Base-by-base conservation (phyloP, 2,888 invertebrate species). In the Latrodectus elegans region DNA sequence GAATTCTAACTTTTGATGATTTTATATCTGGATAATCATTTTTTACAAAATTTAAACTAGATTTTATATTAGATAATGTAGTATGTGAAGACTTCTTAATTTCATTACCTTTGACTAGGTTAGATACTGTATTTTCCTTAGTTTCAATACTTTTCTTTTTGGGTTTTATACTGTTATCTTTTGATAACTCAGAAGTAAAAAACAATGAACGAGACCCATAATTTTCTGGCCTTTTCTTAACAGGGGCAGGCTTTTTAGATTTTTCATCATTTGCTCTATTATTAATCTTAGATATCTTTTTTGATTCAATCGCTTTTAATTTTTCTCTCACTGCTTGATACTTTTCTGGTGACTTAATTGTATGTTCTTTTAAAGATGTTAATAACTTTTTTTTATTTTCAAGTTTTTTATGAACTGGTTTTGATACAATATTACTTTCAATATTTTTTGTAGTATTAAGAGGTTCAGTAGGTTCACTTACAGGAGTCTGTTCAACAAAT, bases 191-290 rank as follows among this genome's bases (percentile, higher is more conserved):
- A 15, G 55, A 8, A 10, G 65, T 15, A 17, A 87, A 26, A 70
- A 77, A 70, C 64, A 15, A 73, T 26, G 75, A 81, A 60, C 87
- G 70, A 4, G 87, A 87, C 22, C 55, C 10, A 77, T 53, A 75
- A 49, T 74, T 78, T 22, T 71, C 78, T 14, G 72, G 68, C 8
- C 38, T 52, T 49, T 77, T 71, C 8, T 77, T 71, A 10, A 75
- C 68, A 82, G 72, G 67, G 6, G 70, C 49, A 15, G 71, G 86
- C 26, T 71, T 64, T 17, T 68, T 82, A 4, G 12, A 22, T n/a
- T 51, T 15, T 49, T 68, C 55, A 17, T 65, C n/a, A 15, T 15
- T 15, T 60, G 60, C 60, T 10, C 6, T 10, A 6, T 60, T 8
- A 15, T 60, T n/a, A 38, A 38, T 38, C 3, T 38, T 38, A 38